These are phyloP conservation scores for Drosophila busckii DNA, from an alignment of 1,140 invertebrate genomes.

Conservation along the genomic window DNA sequence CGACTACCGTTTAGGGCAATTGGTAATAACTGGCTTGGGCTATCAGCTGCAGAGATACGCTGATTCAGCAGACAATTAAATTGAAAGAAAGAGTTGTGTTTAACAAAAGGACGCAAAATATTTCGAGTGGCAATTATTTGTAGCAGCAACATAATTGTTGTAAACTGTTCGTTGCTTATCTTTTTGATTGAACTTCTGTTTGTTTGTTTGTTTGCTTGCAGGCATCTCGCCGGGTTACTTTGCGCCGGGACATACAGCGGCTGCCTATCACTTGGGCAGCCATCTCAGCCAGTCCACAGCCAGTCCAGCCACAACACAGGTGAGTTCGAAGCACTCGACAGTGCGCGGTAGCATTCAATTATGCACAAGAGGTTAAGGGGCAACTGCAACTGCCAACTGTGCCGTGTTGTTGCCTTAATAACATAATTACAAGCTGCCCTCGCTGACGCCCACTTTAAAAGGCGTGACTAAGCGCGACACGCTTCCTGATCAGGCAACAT, in stretches of 20 bases:
- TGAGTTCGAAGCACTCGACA: slow-evolving; percentile 61
- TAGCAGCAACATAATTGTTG: slow-evolving; percentile 58
- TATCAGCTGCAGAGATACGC: slow-evolving; percentile 48
- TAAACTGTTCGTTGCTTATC: slow-evolving; percentile 54
- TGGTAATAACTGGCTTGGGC: slow-evolving; percentile 43
- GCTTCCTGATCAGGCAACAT: slow-evolving; percentile 46
- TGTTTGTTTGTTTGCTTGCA: slow-evolving; percentile 51
- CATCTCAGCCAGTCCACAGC: slow-evolving; percentile 78
- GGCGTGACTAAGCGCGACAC: slow-evolving; percentile 66
- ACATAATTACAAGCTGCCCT: slow-evolving; percentile 71
- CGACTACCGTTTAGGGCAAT: slow-evolving; percentile 74
- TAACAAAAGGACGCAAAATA: slow-evolving; percentile 61
- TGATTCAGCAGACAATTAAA: slow-evolving; percentile 72
- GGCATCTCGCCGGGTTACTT: slow-evolving; percentile 79
- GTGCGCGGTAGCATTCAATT: no score
- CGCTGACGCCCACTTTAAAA: slow-evolving; percentile 71
- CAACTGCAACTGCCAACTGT: slow-evolving; percentile 6
- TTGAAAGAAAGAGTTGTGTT: slow-evolving; percentile 53
- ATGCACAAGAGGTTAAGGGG: no score
- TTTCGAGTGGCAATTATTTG: slow-evolving; percentile 76
- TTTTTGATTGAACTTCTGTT: neutral
- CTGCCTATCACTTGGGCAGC: slow-evolving; percentile 79
- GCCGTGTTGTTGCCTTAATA: slow-evolving; percentile 48
- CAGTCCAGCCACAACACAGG: slow-evolving; percentile 77
- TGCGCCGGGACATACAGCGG: slow-evolving; percentile 75